phyloP scores from a whole-genome alignment of 2,888 invertebrate species.

The Trissolcus brochymenae region DNA sequence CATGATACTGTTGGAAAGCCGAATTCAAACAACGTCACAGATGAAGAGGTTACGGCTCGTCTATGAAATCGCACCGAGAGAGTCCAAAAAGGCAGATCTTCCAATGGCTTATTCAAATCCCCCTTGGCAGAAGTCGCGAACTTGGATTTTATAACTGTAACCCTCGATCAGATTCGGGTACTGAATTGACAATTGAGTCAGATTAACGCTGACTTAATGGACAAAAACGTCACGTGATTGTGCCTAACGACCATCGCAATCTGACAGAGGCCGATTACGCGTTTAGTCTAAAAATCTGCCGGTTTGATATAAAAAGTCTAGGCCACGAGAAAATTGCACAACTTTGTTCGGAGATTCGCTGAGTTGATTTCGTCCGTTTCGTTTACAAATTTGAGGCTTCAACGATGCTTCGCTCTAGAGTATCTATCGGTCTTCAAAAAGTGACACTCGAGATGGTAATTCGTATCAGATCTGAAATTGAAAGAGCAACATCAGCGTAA shows the following conservation, averaged over 20 bases:
- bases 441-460: too few relatives aligned
- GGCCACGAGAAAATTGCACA: background rate
- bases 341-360: too few relatives aligned
- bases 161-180: conserved; percentile 17
- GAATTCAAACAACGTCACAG: background rate
- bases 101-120: conserved; percentile 31
- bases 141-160: conserved; percentile 14
- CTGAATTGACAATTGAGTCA: conserved; percentile 23
- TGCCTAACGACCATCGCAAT: background rate
- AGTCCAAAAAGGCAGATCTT: background rate
- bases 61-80: background rate
- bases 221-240: background rate
- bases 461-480: too few relatives aligned
- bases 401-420: too few relatives aligned
- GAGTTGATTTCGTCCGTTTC: too few relatives aligned
- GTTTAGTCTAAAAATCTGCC: background rate
- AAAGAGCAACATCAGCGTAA: too few relatives aligned
- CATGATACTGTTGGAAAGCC: conserved; percentile 16
- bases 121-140: background rate
- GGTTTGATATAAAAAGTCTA: background rate
- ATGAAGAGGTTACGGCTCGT: conserved; percentile 4
- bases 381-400: too few relatives aligned
- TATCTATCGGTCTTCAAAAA: too few relatives aligned
- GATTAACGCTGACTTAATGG: conserved; percentile 4
- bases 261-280: background rate